Conservation (phyloP, 2,113 vertebrate species). For the Nesogale talazaci region DNA sequence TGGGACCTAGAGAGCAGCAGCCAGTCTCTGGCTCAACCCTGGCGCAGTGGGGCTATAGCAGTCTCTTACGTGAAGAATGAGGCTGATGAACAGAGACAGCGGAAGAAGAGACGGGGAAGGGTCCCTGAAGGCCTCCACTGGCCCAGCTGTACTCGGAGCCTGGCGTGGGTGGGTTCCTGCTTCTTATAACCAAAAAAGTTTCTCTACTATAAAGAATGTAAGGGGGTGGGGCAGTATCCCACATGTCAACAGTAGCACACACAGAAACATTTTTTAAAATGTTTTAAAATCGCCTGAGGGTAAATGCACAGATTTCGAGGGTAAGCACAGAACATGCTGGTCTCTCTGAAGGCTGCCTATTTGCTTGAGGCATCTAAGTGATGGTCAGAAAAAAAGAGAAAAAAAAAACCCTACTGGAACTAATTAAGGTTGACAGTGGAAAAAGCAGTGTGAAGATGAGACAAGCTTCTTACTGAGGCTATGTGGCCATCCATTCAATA, state of each 20-base stretch:
- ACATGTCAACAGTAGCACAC: constrained; percentile 31
- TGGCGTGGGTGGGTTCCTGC: neutral
- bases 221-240: neutral
- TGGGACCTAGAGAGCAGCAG: neutral
- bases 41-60: neutral
- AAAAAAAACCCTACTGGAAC: neutral
- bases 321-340: neutral
- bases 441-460: neutral
- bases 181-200: neutral
- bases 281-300: neutral
- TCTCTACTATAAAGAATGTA: neutral
- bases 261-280: constrained; percentile 31
- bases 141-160: neutral
- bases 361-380: neutral
- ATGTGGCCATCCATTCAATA: neutral
- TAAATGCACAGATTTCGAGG: neutral
- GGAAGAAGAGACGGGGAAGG: neutral
- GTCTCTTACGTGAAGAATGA: neutral
- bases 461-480: neutral
- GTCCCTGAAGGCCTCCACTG: no score
- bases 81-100: neutral
- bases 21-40: neutral
- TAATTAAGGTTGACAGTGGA: neutral
- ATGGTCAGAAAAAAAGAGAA: neutral
- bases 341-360: neutral